Percentiles rank a stretch among this genome's conserved stretches.
Conservation (phyloP, 2,113 vertebrate species). For the Lucifuga dentata region DNA sequence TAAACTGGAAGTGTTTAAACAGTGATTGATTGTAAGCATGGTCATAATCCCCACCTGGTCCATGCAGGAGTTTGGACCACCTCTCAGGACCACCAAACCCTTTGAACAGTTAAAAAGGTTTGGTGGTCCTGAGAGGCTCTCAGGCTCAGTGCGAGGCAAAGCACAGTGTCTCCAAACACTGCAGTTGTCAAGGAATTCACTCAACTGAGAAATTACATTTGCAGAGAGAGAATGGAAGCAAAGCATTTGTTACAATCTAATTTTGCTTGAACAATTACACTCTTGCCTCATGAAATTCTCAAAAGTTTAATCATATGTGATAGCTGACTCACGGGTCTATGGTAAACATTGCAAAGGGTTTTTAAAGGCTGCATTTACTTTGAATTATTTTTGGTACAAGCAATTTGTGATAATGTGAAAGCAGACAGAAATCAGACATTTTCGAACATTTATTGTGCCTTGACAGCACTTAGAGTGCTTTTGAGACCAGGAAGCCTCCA, state of each 20-base stretch:
- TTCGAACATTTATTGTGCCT: no score
- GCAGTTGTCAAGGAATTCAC: constrained; percentile 5
- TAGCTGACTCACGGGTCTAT: constrained; percentile 2
- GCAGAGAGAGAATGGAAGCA: neutral
- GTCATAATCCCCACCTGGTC: constrained; percentile 20
- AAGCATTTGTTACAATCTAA: neutral
- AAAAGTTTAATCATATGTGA: neutral
- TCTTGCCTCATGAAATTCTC: neutral
- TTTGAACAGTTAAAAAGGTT: constrained; percentile 13
- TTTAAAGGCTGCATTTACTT: constrained; percentile 1
- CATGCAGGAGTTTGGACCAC: constrained; percentile 10
- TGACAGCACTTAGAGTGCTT: no score
- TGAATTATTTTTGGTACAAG: neutral
- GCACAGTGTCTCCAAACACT: neutral
- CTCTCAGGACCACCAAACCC: no score
- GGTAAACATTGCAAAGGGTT: constrained; percentile 16
- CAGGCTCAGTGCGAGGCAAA: neutral
- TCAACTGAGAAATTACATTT: neutral
- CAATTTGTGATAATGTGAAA: neutral
- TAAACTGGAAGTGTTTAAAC: constrained; percentile 43
- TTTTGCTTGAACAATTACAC: neutral
- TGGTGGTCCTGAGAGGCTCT: neutral
- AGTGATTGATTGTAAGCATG: constrained; percentile 50
- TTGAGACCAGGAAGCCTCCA: no score
- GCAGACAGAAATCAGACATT: no score